Percentiles rank a stretch among this genome's conserved stretches.
These are phyloP conservation scores for Etia nguti DNA, from an alignment of 2,113 vertebrate species.

Conservation along the genomic window DNA sequence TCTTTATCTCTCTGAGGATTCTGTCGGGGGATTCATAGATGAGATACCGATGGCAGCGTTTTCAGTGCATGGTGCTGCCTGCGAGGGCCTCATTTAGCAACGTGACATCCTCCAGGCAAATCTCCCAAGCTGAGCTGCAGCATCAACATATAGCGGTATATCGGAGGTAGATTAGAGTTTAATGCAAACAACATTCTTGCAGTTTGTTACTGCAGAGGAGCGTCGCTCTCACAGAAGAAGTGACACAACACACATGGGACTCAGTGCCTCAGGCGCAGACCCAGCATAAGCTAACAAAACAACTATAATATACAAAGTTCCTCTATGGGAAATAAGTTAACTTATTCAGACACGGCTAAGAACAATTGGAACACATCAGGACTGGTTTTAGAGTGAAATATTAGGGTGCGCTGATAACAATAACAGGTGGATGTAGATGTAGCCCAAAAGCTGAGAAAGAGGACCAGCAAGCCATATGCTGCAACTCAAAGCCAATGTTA, in stretches of 20 bases:
- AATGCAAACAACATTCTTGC: constrained; percentile 26
- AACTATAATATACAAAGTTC: constrained; percentile 1
- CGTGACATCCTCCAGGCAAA: constrained; percentile 37
- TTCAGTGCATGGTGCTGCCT: not conserved
- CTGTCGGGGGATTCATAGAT: constrained; percentile 37
- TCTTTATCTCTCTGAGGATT: constrained; percentile 43
- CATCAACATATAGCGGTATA: constrained; percentile 48
- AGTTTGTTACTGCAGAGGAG: constrained; percentile 7
- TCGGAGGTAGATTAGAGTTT: constrained; percentile 49
- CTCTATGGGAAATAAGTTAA: constrained; percentile 36
- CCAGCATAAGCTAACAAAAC: constrained; percentile 8
- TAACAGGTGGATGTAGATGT: not conserved
- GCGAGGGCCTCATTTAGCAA: constrained; percentile 26
- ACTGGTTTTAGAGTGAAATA: not conserved
- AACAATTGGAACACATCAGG: not conserved
- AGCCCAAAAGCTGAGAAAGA: not conserved
- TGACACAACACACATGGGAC: constrained; percentile 3
- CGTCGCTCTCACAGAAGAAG: not conserved
- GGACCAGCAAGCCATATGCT: not conserved
- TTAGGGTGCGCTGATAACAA: not conserved
- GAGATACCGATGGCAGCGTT: constrained; percentile 32
- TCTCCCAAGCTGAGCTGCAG: constrained; percentile 36
- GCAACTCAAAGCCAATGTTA: not conserved
- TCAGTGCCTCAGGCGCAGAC: constrained; percentile 28
- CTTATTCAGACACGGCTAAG: constrained; percentile 45